Evolutionary conservation across 2,113 vertebrate genomes (phyloP), one percentile per base, ranked within the genome.

Genomic region (Zootoca vivipara): DNA sequence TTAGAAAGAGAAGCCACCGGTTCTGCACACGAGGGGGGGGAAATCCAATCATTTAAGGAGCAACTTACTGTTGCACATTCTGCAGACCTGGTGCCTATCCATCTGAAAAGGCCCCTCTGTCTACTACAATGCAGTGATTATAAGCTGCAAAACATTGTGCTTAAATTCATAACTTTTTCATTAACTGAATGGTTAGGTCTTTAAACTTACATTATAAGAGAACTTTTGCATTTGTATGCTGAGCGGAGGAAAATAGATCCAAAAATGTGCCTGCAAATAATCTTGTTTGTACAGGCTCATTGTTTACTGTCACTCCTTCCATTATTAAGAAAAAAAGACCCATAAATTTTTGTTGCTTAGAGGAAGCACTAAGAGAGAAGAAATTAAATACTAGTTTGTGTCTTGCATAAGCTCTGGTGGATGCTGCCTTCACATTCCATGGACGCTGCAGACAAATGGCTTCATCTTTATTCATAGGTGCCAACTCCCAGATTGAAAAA

Each of bases 131-230:
- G 87, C 58, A 56, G 4, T 87, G 77, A 94, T 52, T 2, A 40
- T 46, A 8, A 38, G n/a, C 70, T 3, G 62, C 1, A 42, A 12
- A 18, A 3, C 15, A 80, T 82, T 69, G 64, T 6, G 42, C 4
- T 26, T 85, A 88, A 93, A 80, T 0, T n/a, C n/a, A n/a, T 33
- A 87, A 52, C 0, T 86, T 16, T 86, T 82, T 85, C 28, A 74
- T 67, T 78, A 93, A 82, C 0, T 5, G 15, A 80, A 3, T 7
- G 82, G 42, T 33, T 82, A 22, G 28, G 40, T 62, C 2, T 73
- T 89, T 30, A 80, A 38, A n/a, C 0, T 2, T 13, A 72, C 0
- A 26, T 74, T 86, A 46, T 4, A 73, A n/a, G 12, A 26, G 20
- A 1, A 33, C 79, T 85, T 90, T 83, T 67, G 46, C 0, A 46